Conservation (phyloP, 2,888 invertebrate species). For the Platycheirus rosarum region DNA sequence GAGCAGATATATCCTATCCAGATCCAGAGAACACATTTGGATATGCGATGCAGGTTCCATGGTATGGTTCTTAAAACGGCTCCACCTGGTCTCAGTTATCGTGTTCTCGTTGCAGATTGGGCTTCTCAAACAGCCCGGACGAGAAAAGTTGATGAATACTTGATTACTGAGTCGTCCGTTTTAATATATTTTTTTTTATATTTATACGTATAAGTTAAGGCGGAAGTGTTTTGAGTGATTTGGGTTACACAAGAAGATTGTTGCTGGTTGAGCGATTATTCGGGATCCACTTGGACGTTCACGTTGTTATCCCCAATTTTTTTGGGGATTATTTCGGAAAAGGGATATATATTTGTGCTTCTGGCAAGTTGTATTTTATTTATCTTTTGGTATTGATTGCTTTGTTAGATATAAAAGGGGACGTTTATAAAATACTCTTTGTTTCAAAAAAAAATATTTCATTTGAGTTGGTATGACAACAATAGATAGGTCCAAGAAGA, state of each 20-base stretch:
- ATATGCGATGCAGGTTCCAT: constrained; percentile 26
- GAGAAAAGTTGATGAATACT: constrained; percentile 70
- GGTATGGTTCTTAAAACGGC: constrained; percentile 32
- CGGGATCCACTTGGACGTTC: constrained; percentile 45
- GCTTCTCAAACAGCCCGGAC: constrained; percentile 5
- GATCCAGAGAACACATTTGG: constrained; percentile 15
- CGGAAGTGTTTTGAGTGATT: constrained; percentile 71
- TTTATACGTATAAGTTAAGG: constrained; percentile 18
- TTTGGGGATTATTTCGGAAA: constrained; percentile 44
- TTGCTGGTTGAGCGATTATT: constrained; percentile 65
- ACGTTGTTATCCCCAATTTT: constrained; percentile 44
- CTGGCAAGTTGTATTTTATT: constrained; percentile 62
- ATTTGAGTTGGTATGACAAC: not conserved
- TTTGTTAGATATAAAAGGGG: constrained; percentile 19
- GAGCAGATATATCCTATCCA: constrained; percentile 19
- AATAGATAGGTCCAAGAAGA: no score
- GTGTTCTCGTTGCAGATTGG: constrained; percentile 49
- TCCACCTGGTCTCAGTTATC: constrained; percentile 57
- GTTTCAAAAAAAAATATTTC: constrained; percentile 8
- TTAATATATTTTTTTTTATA: constrained; percentile 1
- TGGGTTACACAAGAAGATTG: constrained; percentile 61
- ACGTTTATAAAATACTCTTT: constrained; percentile 11
- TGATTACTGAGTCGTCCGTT: constrained; percentile 59
- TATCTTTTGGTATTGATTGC: constrained; percentile 65
- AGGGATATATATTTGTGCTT: constrained; percentile 4